Evolutionary conservation across 2,888 invertebrate genomes (phyloP), one percentile per base, ranked within the genome.

Genomic region (Cancer borealis): DNA sequence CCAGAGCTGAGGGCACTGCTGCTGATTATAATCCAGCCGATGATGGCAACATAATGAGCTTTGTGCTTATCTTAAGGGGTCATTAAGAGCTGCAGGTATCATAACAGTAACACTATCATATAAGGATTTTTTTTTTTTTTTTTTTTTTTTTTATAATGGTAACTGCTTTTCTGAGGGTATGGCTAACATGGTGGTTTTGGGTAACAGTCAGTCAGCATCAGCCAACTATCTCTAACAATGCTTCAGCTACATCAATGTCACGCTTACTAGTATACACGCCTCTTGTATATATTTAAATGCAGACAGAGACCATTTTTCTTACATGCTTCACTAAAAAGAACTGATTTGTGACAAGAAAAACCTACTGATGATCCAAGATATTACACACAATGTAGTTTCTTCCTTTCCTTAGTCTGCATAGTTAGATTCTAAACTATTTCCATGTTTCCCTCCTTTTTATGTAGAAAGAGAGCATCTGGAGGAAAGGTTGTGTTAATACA

Each of bases 391-490:
- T 26, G 54, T 49, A 4, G 6, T 10, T 49, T 49, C 10, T 90
- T 90, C 26, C 21, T 45, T 88, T 21, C 46, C 21, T 45, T n/a
- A 26, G 49, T 26, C 14, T 66, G 54, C 90, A 91, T 30, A 17
- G 39, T 30, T 60, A 66, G 66, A 45, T 47, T 47, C 89, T 89
- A 89, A 89, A 89, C 26, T 49, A 10, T 89, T 88, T 39, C 89
- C 21, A 49, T 92, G 92, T 73, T 92, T 92, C 46, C 46, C 73
- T 89, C 84, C 92, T 60, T 92, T 79, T 46, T 92, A 30, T 88
- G 46, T 87, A 93, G 93, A 87, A 91, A 93, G 91, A 93, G 88
- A 87, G n/a, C 93, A 88, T 54, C 84, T 26, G 91, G 91, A 46
- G 88, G 92, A 45, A 91, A 92, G 45, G 60, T 91, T 39, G 60